Evolutionary conservation across 2,113 vertebrate genomes (phyloP), one percentile per base, ranked within the genome.

Genomic region (Cheilinus undulatus): DNA sequence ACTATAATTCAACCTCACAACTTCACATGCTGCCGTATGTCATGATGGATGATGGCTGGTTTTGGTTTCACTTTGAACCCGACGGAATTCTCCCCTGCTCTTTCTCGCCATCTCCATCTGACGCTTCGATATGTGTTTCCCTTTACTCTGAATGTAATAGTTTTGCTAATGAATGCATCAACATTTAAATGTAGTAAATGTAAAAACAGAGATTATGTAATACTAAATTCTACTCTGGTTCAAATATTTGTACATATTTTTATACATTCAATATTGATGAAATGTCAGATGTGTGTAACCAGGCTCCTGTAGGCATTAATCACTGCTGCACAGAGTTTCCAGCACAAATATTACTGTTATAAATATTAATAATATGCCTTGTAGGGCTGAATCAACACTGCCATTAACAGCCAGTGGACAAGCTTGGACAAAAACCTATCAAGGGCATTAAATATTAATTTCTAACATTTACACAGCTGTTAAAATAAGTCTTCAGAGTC

Each of bases 381-480:
- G 5, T n/a, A 49, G 22, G 51, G 58, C 2, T 48, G 48, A 61
- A 71, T 61, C 53, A 51, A 46, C 48, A 50, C 56, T 23, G 36
- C 36, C 9, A 30, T 71, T 70, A 61, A 40, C 67, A 50, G 68
- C 70, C 75, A 38, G 22, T 58, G 32, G 57, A 72, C 51, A 78
- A 54, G 40, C 20, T 17, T 5, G 0, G 17, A 17, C 34, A 36
- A 19, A 19, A 72, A 57, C 52, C 36, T 32, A 46, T 50, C 13
- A 5, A 51, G 3, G 13, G 9, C 28, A 60, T 68, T 59, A 40
- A 27, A 50, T 14, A 32, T 6, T 12, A 1, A 77, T 20, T 28
- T 66, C 20, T 3, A 64, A 30, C 4, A 40, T 40, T 64, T 45
- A 45, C 27, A 52, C 69, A 66, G 52, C 13, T 38, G 40, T 20